Evolutionary conservation across 2,797 vertebrate genomes (phyloP).

Genomic region (Sylvia borin): DNA sequence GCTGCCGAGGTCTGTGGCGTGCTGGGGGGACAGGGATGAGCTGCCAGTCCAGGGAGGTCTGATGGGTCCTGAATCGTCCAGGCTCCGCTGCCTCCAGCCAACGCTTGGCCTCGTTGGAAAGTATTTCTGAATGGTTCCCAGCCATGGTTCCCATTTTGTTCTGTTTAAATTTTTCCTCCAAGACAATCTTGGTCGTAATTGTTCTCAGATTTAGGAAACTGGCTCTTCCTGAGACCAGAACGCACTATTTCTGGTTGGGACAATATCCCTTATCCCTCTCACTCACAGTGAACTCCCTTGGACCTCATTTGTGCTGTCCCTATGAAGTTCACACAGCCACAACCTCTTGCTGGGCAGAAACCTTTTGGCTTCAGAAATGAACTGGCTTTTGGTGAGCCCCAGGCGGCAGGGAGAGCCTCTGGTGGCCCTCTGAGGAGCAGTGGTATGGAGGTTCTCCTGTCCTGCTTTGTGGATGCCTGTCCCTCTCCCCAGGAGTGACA

Average conservation of each 20-base stretch:
- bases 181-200: background rate
- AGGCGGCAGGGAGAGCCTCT: rapidly evolving
- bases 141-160: constrained; percentile 29
- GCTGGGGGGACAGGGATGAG: background rate
- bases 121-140: constrained; percentile 31
- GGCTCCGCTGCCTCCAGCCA: background rate
- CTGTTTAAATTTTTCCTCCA: constrained; percentile 43
- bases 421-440: background rate
- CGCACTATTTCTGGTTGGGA: background rate
- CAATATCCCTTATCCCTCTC: background rate
- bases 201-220: constrained; percentile 62
- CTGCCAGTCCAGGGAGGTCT: constrained; percentile 11
- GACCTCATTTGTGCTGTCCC: background rate
- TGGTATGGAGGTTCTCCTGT: rapidly evolving
- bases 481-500: background rate
- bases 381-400: background rate
- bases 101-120: background rate
- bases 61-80: background rate
- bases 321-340: background rate
- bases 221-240: constrained; percentile 36
- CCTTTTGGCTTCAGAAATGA: background rate
- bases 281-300: background rate
- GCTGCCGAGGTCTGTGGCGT: background rate
- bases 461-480: background rate
- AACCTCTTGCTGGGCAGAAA: background rate